These are phyloP conservation scores for Hololepta plana DNA, from an alignment of 2,888 invertebrate genomes.

Conservation along the genomic window DNA sequence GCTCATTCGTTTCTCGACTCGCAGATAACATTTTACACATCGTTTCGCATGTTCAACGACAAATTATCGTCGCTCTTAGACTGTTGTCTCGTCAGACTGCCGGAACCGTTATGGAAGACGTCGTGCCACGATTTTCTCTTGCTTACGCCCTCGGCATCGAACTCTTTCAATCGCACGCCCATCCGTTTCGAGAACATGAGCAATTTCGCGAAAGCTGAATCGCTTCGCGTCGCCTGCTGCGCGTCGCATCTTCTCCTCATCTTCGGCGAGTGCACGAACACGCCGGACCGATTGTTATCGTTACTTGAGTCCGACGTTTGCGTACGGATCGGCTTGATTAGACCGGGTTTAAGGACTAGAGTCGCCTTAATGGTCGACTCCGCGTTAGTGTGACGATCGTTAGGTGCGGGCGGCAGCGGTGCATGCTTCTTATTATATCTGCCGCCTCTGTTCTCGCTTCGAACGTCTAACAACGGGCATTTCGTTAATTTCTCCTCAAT, in stretches of 20 bases:
- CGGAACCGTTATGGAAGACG: conserved; percentile 9
- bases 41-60: no score
- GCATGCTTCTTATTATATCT: conserved; percentile 34
- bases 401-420: conserved; percentile 25
- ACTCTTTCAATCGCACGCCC: conserved; percentile 35
- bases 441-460: conserved; percentile 27
- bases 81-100: conserved; percentile 12
- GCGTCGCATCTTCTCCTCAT: conserved; percentile 9
- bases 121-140: conserved; percentile 17
- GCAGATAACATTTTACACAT: no score
- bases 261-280: conserved; percentile 20
- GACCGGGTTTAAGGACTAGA: conserved; percentile 30
- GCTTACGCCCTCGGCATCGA: conserved; percentile 14
- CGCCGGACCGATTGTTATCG: conserved; percentile 11
- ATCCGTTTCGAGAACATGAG: conserved; percentile 37
- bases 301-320: no score
- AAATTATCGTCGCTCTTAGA: conserved; percentile 21
- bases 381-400: background rate
- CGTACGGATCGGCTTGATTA: conserved; percentile 17
- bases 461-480: no score
- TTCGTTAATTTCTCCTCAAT: conserved; percentile 1
- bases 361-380: conserved; percentile 27
- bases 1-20: no score
- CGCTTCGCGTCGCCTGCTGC: conserved; percentile 9
- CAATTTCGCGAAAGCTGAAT: conserved; percentile 19